These are phyloP conservation scores for Drosophila borealis DNA, from an alignment of 2,888 invertebrate species.

Conservation along the genomic window DNA sequence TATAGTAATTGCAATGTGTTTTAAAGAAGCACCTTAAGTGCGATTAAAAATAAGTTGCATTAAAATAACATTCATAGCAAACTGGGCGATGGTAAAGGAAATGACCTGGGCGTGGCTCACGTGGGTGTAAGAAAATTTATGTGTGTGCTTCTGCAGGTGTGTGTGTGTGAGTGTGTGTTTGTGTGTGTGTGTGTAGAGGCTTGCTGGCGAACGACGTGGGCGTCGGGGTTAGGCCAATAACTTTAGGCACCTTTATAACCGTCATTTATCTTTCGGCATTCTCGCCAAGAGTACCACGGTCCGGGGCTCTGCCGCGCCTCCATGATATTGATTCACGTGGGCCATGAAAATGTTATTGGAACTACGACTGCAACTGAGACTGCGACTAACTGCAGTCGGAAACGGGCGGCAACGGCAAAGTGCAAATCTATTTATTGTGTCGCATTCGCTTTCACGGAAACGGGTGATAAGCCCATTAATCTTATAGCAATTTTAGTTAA, in stretches of 20 bases:
- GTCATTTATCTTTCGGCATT: constrained; percentile 67
- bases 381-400: background rate
- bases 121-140: background rate
- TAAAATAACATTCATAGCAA: constrained; percentile 24
- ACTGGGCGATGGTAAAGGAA: constrained; percentile 76
- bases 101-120: constrained; percentile 38
- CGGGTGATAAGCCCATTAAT: constrained; percentile 51
- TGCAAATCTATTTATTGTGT: background rate
- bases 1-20: constrained; percentile 57
- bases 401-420: background rate
- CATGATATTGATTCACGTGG: constrained; percentile 63
- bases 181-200: constrained; percentile 1
- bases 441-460: background rate
- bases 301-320: constrained; percentile 33
- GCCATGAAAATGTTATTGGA: constrained; percentile 21
- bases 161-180: constrained; percentile 18
- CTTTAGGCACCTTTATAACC: constrained; percentile 52
- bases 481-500: constrained; percentile 50
- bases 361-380: background rate
- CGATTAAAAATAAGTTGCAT: constrained; percentile 61
- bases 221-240: constrained; percentile 37
- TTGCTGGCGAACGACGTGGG: constrained; percentile 30
- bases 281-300: constrained; percentile 54
- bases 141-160: background rate
- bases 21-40: constrained; percentile 73